phyloP scores from a whole-genome alignment of 2,888 invertebrate genomes.

The Lasioglossum vierecki region DNA sequence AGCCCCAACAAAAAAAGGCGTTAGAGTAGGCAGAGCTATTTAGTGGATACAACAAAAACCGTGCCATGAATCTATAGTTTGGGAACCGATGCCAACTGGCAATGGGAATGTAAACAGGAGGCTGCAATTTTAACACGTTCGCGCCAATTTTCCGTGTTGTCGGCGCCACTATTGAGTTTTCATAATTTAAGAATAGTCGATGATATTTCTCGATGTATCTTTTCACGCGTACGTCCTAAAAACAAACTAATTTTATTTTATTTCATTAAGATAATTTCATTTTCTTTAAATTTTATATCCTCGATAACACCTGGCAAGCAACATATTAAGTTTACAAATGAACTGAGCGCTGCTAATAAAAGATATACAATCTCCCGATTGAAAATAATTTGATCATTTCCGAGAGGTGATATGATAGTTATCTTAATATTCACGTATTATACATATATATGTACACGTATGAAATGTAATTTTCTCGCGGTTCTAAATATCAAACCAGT shows the following conservation, averaged over 20 bases:
- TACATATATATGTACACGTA: too few species aligned
- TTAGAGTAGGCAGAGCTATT: neutral
- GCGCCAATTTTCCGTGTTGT: neutral
- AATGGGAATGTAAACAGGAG: neutral
- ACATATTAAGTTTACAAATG: neutral
- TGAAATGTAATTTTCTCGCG: neutral
- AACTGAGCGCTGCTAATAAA: neutral
- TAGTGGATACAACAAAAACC: neutral
- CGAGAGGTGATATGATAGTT: neutral
- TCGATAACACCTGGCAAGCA: neutral
- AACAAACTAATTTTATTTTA: neutral
- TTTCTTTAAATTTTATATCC: too few species aligned
- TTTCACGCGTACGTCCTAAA: too few species aligned
- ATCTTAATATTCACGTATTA: neutral
- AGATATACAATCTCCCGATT: neutral
- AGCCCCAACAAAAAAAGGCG: neutral
- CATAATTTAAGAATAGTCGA: neutral
- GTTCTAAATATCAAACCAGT: conserved; percentile 7
- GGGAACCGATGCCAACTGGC: conserved; percentile 18
- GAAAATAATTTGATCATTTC: neutral
- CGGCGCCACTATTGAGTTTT: neutral
- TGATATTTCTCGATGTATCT: too few species aligned
- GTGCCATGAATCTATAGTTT: conserved; percentile 4
- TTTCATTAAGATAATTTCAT: too few species aligned
- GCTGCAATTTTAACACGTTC: neutral